These are phyloP conservation scores for Meloidogyne chitwoodi DNA, from an alignment of 1,140 invertebrate species.

Conservation along the genomic window DNA sequence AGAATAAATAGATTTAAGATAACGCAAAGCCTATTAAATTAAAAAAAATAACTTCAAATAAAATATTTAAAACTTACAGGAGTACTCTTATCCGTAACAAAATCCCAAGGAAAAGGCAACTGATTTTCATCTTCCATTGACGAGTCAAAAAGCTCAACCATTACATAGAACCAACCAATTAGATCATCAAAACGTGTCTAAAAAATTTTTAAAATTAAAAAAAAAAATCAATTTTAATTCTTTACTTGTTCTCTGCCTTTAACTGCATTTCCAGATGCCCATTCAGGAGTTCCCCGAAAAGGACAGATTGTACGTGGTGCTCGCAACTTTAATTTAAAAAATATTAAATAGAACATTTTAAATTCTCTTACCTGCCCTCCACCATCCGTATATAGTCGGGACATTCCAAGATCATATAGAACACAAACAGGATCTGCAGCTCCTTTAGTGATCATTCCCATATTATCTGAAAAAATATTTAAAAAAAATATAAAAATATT, in stretches of 20 bases:
- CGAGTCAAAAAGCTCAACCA: conserved; percentile 34
- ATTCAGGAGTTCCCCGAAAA: conserved; percentile 44
- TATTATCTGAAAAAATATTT: background rate
- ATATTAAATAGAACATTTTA: background rate
- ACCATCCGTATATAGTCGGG: conserved; percentile 31
- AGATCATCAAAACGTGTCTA: conserved; percentile 44
- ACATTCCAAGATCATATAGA: conserved; percentile 43
- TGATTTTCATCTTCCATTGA: background rate
- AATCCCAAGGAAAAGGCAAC: background rate
- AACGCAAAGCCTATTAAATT: conserved; percentile 28
- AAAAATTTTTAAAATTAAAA: background rate
- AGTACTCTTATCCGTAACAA: background rate
- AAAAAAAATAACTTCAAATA: background rate
- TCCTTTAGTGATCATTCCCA: background rate
- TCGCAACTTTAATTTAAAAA: conserved; percentile 26
- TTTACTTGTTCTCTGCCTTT: conserved; percentile 33
- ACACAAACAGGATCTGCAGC: conserved; percentile 25
- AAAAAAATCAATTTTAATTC: background rate
- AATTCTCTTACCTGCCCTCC: background rate
- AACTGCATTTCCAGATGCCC: conserved; percentile 38
- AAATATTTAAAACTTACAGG: background rate
- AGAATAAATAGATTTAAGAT: conserved; percentile 23
- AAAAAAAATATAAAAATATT: background rate
- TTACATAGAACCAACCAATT: conserved; percentile 38
- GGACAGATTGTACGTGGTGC: conserved; percentile 29